These are phyloP conservation scores for Sigmodon hispidus DNA, from an alignment of 2,113 vertebrate genomes.

Conservation along the genomic window DNA sequence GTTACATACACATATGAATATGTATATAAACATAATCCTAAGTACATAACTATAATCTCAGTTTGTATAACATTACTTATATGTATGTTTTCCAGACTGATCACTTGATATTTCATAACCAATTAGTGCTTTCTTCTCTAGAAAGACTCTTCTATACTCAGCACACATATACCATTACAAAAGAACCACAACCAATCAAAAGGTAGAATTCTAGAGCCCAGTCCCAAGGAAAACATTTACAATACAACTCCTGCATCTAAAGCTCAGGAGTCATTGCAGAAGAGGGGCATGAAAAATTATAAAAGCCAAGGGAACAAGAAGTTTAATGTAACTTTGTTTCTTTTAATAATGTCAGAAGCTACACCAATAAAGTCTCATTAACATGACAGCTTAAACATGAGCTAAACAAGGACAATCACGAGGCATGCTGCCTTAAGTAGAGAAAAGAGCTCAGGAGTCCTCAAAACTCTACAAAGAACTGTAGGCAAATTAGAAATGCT, in stretches of 20 bases:
- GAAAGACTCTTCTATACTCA: background rate
- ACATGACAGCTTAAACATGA: background rate
- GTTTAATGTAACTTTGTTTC: background rate
- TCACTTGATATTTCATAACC: background rate
- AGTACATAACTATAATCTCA: background rate
- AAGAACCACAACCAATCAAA: background rate
- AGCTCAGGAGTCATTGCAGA: background rate
- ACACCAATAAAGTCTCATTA: background rate
- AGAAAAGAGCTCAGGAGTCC: too few relatives aligned
- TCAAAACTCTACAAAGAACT: background rate
- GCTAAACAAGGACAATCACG: background rate
- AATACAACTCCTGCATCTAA: background rate
- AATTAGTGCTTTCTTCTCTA: background rate
- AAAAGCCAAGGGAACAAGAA: background rate
- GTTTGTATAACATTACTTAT: background rate
- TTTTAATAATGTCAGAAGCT: background rate
- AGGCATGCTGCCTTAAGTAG: background rate
- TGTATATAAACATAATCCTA: background rate
- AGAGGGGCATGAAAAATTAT: background rate
- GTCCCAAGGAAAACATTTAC: background rate
- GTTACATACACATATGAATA: background rate
- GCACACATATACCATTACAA: background rate
- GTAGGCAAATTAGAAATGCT: background rate
- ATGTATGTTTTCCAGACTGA: background rate
- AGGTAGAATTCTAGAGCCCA: background rate